Conservation (phyloP, 1,140 invertebrate genomes). For the Euwallacea similis region DNA sequence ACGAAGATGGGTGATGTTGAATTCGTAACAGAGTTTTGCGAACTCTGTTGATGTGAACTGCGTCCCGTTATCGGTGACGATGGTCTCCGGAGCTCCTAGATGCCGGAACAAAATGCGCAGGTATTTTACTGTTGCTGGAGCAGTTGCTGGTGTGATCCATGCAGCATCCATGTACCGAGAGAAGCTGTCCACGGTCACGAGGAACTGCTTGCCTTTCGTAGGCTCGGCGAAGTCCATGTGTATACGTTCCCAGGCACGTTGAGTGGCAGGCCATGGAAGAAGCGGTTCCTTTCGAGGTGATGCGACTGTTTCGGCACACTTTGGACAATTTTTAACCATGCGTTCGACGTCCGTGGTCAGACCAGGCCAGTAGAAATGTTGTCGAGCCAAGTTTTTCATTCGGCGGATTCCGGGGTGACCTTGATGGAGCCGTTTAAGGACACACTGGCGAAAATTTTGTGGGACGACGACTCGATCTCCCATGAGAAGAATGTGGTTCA, state of each 20-base stretch:
- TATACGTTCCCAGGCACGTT: not conserved
- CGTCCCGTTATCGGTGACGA: too few relatives aligned
- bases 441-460: not conserved
- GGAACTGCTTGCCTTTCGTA: not conserved
- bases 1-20: not conserved
- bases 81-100: not conserved
- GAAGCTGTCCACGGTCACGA: not conserved
- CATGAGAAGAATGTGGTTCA: not conserved
- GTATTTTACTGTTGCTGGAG: not conserved
- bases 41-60: not conserved
- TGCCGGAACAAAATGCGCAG: not conserved
- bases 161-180: not conserved
- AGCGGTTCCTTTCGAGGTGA: not conserved
- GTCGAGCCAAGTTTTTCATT: not conserved
- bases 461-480: not conserved
- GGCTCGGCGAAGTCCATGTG: not conserved
- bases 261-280: not conserved
- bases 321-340: not conserved
- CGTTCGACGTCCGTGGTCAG: not conserved
- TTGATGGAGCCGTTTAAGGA: too few relatives aligned
- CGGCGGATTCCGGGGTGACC: not conserved
- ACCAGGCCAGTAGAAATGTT: not conserved
- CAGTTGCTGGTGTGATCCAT: not conserved
- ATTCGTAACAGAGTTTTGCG: not conserved
- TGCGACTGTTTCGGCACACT: not conserved